Evolutionary conservation across 1,140 invertebrate species (phyloP).

Genomic region (Trichomalopsis sarcophagae): DNA sequence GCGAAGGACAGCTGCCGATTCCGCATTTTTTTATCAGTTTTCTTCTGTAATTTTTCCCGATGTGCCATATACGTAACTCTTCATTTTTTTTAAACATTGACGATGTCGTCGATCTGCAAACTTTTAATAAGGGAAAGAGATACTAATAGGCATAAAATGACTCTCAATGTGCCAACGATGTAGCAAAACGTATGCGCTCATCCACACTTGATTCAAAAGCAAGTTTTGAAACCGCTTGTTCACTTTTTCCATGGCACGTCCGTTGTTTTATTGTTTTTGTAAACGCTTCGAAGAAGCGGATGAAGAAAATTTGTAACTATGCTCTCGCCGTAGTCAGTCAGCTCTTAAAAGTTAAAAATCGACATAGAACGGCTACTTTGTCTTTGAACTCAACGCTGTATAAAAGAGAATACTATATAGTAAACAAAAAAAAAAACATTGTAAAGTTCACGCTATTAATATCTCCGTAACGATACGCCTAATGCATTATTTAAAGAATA

Average conservation of each 20-base stretch:
- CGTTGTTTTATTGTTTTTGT: slow-evolving; percentile 17
- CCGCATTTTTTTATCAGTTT: slow-evolving; percentile 32
- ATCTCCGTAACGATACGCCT: slow-evolving; percentile 63
- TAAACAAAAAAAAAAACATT: slow-evolving; percentile 59
- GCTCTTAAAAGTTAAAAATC: slow-evolving; percentile 40
- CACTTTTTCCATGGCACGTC: slow-evolving; percentile 23
- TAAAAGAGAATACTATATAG: slow-evolving; percentile 57
- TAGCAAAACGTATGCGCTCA: not conserved
- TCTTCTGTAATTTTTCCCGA: slow-evolving; percentile 32
- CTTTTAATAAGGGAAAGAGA: slow-evolving; percentile 7
- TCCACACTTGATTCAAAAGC: not conserved
- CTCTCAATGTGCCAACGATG: not conserved
- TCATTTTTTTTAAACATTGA: slow-evolving; percentile 14
- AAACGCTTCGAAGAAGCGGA: not conserved
- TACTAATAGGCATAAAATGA: not conserved
- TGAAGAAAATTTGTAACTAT: slow-evolving; percentile 42
- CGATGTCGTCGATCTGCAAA: not conserved
- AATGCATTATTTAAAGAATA: slow-evolving; percentile 62
- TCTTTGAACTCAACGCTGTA: slow-evolving; percentile 27
- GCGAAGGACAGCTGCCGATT: slow-evolving; percentile 33
- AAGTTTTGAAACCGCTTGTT: not conserved
- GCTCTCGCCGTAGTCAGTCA: slow-evolving; percentile 27
- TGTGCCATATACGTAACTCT: slow-evolving; percentile 57
- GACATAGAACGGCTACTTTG: slow-evolving; percentile 7
- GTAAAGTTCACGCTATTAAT: slow-evolving; percentile 70